Evolutionary conservation across 2,797 vertebrate species (phyloP).

Genomic region (Phataginus tricuspis): DNA sequence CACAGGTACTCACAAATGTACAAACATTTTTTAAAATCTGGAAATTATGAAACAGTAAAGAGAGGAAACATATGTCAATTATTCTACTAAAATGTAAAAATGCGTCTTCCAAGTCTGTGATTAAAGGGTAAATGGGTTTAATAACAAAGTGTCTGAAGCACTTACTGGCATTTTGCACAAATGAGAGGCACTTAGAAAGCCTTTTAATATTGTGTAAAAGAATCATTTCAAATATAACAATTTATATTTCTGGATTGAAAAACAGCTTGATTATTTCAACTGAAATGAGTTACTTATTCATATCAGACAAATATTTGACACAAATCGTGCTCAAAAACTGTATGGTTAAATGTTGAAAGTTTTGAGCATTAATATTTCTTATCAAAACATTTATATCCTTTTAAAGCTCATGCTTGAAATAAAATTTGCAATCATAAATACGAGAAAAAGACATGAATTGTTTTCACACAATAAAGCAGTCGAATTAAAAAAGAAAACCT

Average conservation of each 20-base stretch:
- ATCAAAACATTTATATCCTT: background rate
- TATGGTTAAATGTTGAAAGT: background rate
- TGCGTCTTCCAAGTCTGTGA: background rate
- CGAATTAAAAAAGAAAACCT: background rate
- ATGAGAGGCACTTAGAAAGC: background rate
- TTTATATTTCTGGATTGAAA: background rate
- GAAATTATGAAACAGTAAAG: background rate
- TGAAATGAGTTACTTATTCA: background rate
- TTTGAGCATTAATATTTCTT: background rate
- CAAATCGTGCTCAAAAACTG: background rate
- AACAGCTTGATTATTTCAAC: conserved; percentile 17
- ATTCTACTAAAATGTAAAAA: background rate
- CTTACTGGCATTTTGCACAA: background rate
- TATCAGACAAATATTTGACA: background rate
- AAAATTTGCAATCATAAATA: background rate
- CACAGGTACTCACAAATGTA: background rate
- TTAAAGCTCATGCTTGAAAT: background rate
- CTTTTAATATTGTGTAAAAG: background rate
- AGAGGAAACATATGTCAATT: background rate
- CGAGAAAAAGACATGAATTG: background rate
- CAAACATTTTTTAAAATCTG: background rate
- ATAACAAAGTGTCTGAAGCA: background rate
- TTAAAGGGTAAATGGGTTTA: background rate
- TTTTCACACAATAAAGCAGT: background rate
- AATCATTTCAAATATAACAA: background rate